Conservation (phyloP, 1,140 invertebrate species). For the Calephelis virginiensis region DNA sequence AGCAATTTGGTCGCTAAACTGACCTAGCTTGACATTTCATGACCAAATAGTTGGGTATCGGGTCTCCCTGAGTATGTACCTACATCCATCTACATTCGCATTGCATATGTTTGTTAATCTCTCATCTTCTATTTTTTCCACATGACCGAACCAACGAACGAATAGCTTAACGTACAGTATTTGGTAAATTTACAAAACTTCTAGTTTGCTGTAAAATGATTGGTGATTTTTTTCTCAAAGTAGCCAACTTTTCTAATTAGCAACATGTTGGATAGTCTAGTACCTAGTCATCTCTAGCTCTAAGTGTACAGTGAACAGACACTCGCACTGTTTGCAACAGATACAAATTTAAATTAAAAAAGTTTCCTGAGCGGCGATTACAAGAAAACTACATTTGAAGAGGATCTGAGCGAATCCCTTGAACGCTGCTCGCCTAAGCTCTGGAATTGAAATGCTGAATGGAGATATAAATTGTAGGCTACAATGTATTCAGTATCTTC, state of each 20-base stretch:
- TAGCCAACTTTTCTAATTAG: too few relatives aligned
- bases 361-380: constrained; percentile 25
- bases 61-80: too few relatives aligned
- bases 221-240: too few relatives aligned
- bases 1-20: too few relatives aligned
- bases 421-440: constrained; percentile 12
- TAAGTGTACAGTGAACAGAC: background rate
- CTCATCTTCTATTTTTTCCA: too few relatives aligned
- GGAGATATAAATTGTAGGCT: constrained; percentile 8
- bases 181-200: background rate
- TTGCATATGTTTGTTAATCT: too few relatives aligned
- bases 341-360: constrained; percentile 36
- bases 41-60: too few relatives aligned
- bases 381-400: constrained; percentile 25
- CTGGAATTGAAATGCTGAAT: constrained; percentile 18
- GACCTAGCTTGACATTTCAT: too few relatives aligned
- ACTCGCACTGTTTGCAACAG: constrained; percentile 22
- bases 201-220: background rate
- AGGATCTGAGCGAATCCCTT: constrained; percentile 24
- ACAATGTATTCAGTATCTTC: too few relatives aligned
- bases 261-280: background rate
- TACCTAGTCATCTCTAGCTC: background rate
- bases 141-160: too few relatives aligned
- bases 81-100: too few relatives aligned
- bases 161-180: too few relatives aligned